phyloP scores from a whole-genome alignment of 2,113 vertebrate species.

The Malurus cyaneus region DNA sequence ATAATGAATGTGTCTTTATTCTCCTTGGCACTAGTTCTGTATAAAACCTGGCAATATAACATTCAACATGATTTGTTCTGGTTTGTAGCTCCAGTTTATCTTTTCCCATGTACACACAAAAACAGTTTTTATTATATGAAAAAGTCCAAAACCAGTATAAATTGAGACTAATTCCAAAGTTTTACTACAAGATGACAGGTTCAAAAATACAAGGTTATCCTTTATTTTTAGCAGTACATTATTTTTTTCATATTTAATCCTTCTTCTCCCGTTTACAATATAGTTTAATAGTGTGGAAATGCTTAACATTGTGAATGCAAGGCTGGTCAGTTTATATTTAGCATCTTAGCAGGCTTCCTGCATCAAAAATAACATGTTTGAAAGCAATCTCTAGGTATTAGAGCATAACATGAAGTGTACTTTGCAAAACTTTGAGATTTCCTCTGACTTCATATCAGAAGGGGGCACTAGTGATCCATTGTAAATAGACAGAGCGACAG shows the following conservation, averaged over 20 bases:
- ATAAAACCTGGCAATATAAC: conserved; percentile 60
- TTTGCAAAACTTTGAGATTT: conserved; percentile 22
- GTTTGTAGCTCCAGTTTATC: conserved; percentile 10
- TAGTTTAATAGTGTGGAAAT: not conserved
- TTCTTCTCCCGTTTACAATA: not conserved
- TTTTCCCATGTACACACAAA: not conserved
- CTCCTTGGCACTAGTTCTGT: conserved; percentile 28
- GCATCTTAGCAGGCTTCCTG: not conserved
- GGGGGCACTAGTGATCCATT: conserved; percentile 77
- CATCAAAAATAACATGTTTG: conserved; percentile 3
- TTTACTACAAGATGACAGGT: not conserved
- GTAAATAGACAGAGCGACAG: conserved; percentile 10
- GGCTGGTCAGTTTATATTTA: not conserved
- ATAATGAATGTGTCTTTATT: conserved; percentile 67
- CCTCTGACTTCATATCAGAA: conserved; percentile 60
- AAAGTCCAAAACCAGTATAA: not conserved
- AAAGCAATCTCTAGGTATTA: conserved; percentile 33
- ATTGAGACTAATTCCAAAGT: not conserved
- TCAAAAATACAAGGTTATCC: not conserved
- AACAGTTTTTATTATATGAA: not conserved
- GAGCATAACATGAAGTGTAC: not conserved
- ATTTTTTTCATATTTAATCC: not conserved
- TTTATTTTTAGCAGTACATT: not conserved
- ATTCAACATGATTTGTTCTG: conserved; percentile 64
- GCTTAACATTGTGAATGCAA: not conserved